phyloP scores from a whole-genome alignment of 1,140 invertebrate genomes.

The Antheraea pernyi region DNA sequence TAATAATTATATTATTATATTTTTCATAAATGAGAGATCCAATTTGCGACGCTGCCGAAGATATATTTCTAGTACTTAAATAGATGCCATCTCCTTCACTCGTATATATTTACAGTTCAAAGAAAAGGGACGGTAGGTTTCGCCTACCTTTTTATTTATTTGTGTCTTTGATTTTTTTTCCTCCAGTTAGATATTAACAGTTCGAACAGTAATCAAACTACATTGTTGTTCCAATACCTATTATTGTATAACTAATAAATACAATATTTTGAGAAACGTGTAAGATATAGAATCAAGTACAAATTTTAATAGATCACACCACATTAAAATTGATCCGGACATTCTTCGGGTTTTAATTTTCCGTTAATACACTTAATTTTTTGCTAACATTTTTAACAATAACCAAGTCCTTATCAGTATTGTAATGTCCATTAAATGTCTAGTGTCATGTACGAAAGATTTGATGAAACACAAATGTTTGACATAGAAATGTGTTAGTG shows the following conservation, averaged over 20 bases:
- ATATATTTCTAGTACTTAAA: not conserved
- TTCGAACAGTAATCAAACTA: not conserved
- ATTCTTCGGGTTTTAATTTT: too few relatives aligned
- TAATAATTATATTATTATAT: conserved; percentile 47
- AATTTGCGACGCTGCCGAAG: conserved; percentile 60
- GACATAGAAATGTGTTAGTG: not conserved
- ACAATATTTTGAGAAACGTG: too few relatives aligned
- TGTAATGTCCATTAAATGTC: too few relatives aligned
- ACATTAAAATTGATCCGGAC: too few relatives aligned
- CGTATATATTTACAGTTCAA: not conserved
- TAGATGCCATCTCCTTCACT: conserved; percentile 4
- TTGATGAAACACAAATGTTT: not conserved
- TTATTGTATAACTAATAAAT: too few relatives aligned
- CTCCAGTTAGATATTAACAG: not conserved
- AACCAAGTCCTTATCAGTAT: too few relatives aligned
- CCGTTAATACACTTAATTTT: too few relatives aligned
- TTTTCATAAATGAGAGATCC: conserved; percentile 65
- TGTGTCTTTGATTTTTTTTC: not conserved
- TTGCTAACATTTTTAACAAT: too few relatives aligned
- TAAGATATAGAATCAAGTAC: too few relatives aligned
- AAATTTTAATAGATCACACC: too few relatives aligned
- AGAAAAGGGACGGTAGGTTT: not conserved
- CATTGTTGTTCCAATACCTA: too few relatives aligned
- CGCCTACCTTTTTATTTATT: conserved; percentile 6
- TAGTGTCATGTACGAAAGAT: too few relatives aligned